phyloP scores from a whole-genome alignment of 2,888 invertebrate species.

The Caenorhabditis auriculariae region DNA sequence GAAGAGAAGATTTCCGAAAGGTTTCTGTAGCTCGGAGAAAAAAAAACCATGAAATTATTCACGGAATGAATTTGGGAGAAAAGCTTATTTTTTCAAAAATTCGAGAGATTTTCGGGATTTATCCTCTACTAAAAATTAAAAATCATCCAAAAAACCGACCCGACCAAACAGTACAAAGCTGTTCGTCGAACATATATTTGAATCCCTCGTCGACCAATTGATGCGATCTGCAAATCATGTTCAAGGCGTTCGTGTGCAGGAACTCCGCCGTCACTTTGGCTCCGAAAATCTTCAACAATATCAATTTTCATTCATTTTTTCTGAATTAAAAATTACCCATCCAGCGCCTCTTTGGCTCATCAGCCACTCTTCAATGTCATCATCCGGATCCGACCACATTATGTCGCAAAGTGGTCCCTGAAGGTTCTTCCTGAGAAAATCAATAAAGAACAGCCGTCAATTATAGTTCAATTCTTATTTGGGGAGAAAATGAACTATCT shows the following conservation, averaged over 20 bases:
- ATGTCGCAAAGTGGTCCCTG: slow-evolving; percentile 98
- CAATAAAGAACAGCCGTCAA: too few species aligned
- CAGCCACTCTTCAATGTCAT: slow-evolving; percentile 79
- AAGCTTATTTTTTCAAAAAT: background rate
- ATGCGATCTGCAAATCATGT: slow-evolving; percentile 94
- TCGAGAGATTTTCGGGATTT: background rate
- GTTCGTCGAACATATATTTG: slow-evolving; percentile 96
- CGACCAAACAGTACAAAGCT: slow-evolving; percentile 97
- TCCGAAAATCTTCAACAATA: slow-evolving; percentile 90
- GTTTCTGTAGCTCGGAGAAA: too few species aligned
- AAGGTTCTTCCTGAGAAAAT: too few species aligned
- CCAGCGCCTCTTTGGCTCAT: slow-evolving; percentile 62
- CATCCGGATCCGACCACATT: slow-evolving; percentile 99
- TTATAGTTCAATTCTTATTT: background rate
- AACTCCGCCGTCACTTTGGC: slow-evolving; percentile 84
- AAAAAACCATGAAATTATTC: too few species aligned
- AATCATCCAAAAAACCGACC: slow-evolving; percentile 70
- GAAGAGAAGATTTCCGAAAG: too few species aligned
- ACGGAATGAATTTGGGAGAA: too few species aligned
- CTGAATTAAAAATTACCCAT: slow-evolving; percentile 49
- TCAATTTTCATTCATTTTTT: too few species aligned
- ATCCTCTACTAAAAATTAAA: background rate
- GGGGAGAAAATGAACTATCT: background rate
- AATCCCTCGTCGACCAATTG: slow-evolving; percentile 97
- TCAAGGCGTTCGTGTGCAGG: slow-evolving; percentile 86